phyloP scores from a whole-genome alignment of 2,888 invertebrate genomes.

The Odontomyia ornata region DNA sequence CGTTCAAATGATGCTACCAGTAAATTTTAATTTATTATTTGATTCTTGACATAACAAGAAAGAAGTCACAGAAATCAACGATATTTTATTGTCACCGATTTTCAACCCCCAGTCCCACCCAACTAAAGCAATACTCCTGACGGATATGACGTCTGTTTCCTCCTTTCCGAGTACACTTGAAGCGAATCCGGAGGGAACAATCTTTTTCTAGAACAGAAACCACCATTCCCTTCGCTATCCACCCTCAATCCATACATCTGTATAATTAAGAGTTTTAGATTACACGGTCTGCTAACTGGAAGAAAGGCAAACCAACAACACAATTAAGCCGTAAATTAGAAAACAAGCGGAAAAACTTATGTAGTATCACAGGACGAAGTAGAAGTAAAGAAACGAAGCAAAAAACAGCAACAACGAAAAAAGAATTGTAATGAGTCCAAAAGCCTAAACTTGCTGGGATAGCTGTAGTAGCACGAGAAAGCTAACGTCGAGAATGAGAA shows the following conservation, averaged over 20 bases:
- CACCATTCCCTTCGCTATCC: neutral
- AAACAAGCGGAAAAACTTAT: constrained; percentile 33
- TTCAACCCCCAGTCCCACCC: too few relatives aligned
- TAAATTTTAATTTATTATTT: too few relatives aligned
- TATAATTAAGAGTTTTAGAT: constrained; percentile 41
- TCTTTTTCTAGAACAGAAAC: constrained; percentile 10
- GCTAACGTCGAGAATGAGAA: neutral
- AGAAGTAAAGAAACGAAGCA: neutral
- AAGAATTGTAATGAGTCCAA: constrained; percentile 1
- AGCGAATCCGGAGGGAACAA: neutral
- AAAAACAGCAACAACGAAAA: neutral
- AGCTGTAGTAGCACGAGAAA: neutral
- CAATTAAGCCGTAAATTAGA: constrained; percentile 42
- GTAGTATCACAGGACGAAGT: neutral
- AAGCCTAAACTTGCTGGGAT: neutral
- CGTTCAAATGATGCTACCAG: too few relatives aligned
- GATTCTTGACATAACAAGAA: too few relatives aligned
- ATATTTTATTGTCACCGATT: too few relatives aligned
- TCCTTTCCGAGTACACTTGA: neutral
- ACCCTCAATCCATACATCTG: constrained; percentile 1
- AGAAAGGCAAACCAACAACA: constrained; percentile 33
- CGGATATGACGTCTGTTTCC: too few relatives aligned
- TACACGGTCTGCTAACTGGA: constrained; percentile 39
- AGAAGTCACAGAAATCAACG: too few relatives aligned
- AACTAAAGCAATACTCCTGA: too few relatives aligned